phyloP scores from a whole-genome alignment of 2,888 invertebrate genomes.

The Torymus auratus region DNA sequence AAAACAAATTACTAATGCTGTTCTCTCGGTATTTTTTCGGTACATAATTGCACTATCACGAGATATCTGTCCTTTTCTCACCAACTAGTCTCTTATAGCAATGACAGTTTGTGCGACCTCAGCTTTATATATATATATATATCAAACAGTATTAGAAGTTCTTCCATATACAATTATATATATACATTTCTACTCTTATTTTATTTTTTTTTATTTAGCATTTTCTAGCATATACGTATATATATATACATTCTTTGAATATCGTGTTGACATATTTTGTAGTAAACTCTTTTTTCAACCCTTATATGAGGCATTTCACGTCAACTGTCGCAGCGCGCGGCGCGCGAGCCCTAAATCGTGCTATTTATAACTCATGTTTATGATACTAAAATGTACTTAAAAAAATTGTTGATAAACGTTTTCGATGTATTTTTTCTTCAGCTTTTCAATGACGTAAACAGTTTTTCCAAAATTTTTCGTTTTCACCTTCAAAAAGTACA shows the following conservation, averaged over 20 bases:
- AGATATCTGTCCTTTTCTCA: conserved; percentile 54
- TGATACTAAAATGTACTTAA: no score
- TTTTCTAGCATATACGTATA: conserved; percentile 3
- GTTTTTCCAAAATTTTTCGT: no score
- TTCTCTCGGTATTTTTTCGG: conserved; percentile 72
- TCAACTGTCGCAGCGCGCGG: no score
- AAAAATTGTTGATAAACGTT: no score
- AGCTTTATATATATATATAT: conserved; percentile 43
- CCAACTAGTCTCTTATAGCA: conserved; percentile 41
- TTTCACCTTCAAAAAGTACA: no score
- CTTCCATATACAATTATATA: background rate
- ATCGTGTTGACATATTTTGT: conserved; percentile 41
- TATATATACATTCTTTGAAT: background rate
- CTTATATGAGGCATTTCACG: no score
- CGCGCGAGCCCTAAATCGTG: no score
- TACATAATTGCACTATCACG: conserved; percentile 64
- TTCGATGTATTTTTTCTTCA: no score
- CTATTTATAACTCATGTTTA: no score
- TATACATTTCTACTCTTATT: no score
- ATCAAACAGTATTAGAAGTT: conserved; percentile 25
- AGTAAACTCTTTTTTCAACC: conserved; percentile 25
- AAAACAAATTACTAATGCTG: conserved; percentile 73
- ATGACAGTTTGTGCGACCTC: conserved; percentile 44
- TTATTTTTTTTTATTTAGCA: conserved; percentile 36
- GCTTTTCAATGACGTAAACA: no score